A percentile compares a stretch with the other conserved stretches of the same genome.
Conservation (phyloP, 2,113 vertebrate species). For the Pogona vitticeps region DNA sequence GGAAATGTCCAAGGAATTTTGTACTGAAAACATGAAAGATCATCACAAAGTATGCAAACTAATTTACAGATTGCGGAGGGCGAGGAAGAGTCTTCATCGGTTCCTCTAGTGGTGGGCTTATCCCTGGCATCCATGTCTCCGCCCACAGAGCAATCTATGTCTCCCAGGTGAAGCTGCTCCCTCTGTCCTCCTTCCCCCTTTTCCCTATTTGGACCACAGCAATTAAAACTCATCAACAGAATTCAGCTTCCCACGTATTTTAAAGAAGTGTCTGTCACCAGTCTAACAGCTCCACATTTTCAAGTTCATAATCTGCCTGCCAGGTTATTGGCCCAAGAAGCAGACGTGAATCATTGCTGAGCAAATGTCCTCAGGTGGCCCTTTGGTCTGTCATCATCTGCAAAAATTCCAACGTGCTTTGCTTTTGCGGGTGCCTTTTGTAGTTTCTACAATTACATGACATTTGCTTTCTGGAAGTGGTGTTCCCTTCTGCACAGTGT, state of each 20-base stretch:
- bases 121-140: no score
- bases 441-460: conserved; percentile 13
- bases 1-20: no score
- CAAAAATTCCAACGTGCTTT: fast-evolving
- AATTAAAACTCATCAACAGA: background rate
- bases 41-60: no score
- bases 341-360: conserved; percentile 44
- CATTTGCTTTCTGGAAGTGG: background rate
- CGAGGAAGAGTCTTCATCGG: no score
- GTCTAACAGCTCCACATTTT: conserved; percentile 17
- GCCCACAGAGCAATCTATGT: no score
- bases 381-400: background rate
- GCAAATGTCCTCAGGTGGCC: background rate
- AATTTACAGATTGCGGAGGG: no score
- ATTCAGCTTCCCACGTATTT: conserved; percentile 7
- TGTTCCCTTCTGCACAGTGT: conserved; percentile 11
- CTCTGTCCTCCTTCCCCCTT: background rate
- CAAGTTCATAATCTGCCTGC: conserved; percentile 31
- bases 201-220: background rate
- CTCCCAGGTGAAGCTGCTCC: no score
- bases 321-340: conserved; percentile 38
- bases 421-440: background rate
- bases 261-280: conserved; percentile 20
- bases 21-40: no score
- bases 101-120: no score